Evolutionary conservation across 2,888 invertebrate genomes (phyloP).

Genomic region (Ceratothoa steindachneri): DNA sequence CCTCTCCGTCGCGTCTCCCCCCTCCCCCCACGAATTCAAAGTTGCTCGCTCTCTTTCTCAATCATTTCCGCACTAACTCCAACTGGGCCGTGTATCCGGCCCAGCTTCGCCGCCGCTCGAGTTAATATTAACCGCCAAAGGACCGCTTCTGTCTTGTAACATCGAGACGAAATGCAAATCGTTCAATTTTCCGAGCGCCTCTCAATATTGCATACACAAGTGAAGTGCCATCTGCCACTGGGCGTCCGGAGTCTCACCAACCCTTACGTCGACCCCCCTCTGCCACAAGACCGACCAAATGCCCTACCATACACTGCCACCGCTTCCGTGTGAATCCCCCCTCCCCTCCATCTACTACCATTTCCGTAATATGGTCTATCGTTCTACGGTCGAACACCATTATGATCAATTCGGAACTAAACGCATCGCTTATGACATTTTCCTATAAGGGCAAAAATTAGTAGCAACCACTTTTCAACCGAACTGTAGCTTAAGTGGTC

Average conservation of each 20-base stretch:
- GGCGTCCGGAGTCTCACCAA: too few species aligned
- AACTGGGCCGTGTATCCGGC: neutral
- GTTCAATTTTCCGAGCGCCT: constrained; percentile 42
- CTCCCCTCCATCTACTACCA: too few species aligned
- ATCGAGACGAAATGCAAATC: constrained; percentile 46
- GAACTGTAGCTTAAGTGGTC: too few species aligned
- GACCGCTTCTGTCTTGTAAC: constrained; percentile 38
- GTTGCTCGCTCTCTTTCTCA: neutral
- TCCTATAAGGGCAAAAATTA: too few species aligned
- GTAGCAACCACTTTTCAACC: too few species aligned
- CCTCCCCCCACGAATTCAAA: neutral
- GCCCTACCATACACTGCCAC: neutral
- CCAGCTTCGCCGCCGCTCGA: constrained; percentile 2
- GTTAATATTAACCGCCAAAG: constrained; percentile 40
- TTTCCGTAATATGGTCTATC: too few species aligned
- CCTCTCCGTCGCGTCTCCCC: neutral
- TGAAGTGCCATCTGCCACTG: constrained; percentile 42
- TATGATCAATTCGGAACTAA: too few species aligned
- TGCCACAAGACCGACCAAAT: constrained; percentile 19
- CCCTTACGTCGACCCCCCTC: constrained; percentile 37
- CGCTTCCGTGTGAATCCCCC: too few species aligned
- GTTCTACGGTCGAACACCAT: too few species aligned
- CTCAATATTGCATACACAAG: constrained; percentile 43
- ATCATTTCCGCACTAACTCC: constrained; percentile 1
- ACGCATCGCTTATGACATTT: too few species aligned